Conservation (phyloP, 2,888 invertebrate species). For the Druceiella hillmani region DNA sequence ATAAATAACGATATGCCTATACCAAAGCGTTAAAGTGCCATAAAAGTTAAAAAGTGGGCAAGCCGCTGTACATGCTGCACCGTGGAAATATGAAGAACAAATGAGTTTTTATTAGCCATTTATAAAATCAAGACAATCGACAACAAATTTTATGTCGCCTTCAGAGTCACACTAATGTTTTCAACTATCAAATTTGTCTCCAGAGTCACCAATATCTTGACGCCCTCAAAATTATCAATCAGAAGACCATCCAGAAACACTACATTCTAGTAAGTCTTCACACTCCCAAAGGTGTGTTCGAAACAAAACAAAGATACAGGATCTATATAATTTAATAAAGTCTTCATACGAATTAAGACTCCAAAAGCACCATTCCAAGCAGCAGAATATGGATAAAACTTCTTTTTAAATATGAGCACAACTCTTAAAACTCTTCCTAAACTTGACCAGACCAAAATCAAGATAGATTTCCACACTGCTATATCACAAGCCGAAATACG, state of each 20-base stretch:
- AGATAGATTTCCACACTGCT: constrained; percentile 25
- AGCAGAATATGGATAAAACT: constrained; percentile 24
- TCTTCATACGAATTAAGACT: constrained; percentile 19
- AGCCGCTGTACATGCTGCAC: constrained; percentile 13
- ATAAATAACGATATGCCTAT: too few species aligned
- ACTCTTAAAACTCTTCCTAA: constrained; percentile 23
- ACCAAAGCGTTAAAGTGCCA: background rate
- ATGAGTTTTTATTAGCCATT: constrained; percentile 22
- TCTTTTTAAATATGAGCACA: constrained; percentile 27
- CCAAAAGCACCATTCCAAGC: constrained; percentile 14
- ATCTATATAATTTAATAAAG: constrained; percentile 23
- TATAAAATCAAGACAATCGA: constrained; percentile 16
- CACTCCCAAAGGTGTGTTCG: background rate
- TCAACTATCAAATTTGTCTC: too few species aligned
- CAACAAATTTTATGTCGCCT: constrained; percentile 16
- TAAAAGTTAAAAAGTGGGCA: background rate
- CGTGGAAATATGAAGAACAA: constrained; percentile 25
- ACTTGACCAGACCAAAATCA: constrained; percentile 26
- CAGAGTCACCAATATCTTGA: background rate
- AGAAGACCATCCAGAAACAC: background rate
- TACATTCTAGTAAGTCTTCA: constrained; percentile 4
- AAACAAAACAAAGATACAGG: constrained; percentile 8
- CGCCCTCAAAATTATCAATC: too few species aligned
- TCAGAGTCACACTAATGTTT: too few species aligned
- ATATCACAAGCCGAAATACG: constrained; percentile 24